Percentiles rank a stretch among this genome's conserved stretches.
Conservation (phyloP, 2,797 vertebrate species). For the Tenualosa ilisha region DNA sequence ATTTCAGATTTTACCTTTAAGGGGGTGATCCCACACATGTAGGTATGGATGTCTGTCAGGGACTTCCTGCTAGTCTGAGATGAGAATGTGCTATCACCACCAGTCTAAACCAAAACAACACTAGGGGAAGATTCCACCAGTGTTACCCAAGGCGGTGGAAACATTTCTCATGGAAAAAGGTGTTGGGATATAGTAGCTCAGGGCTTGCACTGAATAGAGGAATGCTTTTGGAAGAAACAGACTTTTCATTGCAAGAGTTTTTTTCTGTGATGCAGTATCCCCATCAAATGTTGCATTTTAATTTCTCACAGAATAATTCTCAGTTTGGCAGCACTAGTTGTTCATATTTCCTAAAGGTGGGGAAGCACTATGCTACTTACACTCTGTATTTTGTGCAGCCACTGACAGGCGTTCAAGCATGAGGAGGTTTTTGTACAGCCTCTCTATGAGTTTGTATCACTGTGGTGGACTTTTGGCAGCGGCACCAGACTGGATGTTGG, state of each 20-base stretch:
- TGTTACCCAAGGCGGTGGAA: not conserved
- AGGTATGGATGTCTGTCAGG: no score
- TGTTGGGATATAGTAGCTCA: not conserved
- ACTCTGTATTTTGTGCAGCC: not conserved
- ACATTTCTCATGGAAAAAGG: not conserved
- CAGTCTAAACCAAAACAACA: not conserved
- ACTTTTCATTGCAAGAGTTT: not conserved
- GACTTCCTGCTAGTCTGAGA: no score
- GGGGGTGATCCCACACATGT: no score
- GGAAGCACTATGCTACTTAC: not conserved
- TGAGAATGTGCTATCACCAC: not conserved
- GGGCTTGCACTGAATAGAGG: not conserved
- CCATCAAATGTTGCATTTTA: not conserved
- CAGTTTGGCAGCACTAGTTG: not conserved
- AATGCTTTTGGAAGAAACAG: not conserved
- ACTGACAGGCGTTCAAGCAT: conserved; percentile 33
- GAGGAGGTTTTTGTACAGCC: conserved; percentile 57
- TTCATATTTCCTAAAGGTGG: not conserved
- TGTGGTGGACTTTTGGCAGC: conserved; percentile 56
- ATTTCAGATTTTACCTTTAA: no score
- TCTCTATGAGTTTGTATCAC: conserved; percentile 54
- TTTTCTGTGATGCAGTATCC: not conserved
- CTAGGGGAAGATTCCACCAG: not conserved
- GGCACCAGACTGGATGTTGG: conserved; percentile 56
- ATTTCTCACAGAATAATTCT: no score